Evolutionary conservation across 92 coral and sea anemone species (phyloP).

Genomic region (Zoanthus sansibaricus): DNA sequence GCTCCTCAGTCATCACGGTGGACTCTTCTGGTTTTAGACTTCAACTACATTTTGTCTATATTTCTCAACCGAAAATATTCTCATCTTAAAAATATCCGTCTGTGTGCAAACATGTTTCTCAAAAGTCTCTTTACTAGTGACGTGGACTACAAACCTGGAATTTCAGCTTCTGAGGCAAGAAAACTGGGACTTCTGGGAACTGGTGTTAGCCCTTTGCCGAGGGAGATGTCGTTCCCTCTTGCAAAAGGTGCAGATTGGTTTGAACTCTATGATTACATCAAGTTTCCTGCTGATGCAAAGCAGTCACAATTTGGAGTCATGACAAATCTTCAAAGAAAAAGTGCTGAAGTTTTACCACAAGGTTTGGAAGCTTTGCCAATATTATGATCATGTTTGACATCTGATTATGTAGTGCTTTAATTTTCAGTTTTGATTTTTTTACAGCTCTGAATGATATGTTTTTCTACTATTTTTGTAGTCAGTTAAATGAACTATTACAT

Average conservation of each 20-base stretch:
- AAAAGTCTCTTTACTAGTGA: slow-evolving; percentile 96
- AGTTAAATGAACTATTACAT: too few species aligned
- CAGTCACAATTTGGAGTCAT: slow-evolving; percentile 85
- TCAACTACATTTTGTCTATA: slow-evolving; percentile 86
- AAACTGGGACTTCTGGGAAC: slow-evolving; percentile 85
- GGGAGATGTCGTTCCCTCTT: slow-evolving; percentile 90
- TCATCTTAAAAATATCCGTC: slow-evolving; percentile 84
- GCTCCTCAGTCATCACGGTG: slow-evolving; percentile 87
- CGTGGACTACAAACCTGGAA: slow-evolving; percentile 93
- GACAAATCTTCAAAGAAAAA: slow-evolving; percentile 59
- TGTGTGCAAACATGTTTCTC: slow-evolving; percentile 98
- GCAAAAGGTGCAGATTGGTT: slow-evolving; percentile 93
- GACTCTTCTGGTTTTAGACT: slow-evolving; percentile 93
- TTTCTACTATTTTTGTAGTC: too few species aligned
- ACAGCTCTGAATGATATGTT: too few species aligned
- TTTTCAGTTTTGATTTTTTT: too few species aligned
- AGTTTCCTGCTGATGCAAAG: slow-evolving; percentile 89
- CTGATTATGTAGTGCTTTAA: too few species aligned
- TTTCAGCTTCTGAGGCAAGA: slow-evolving; percentile 90
- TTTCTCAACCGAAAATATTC: slow-evolving; percentile 93
- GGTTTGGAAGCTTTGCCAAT: slow-evolving; percentile 4
- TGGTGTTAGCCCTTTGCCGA: slow-evolving; percentile 88
- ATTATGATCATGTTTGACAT: too few species aligned
- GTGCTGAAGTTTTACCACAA: slow-evolving; percentile 22
- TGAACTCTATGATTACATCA: slow-evolving; percentile 83